Evolutionary conservation across 2,888 invertebrate genomes (phyloP).

Genomic region (Harpagoxenus sublaevis): DNA sequence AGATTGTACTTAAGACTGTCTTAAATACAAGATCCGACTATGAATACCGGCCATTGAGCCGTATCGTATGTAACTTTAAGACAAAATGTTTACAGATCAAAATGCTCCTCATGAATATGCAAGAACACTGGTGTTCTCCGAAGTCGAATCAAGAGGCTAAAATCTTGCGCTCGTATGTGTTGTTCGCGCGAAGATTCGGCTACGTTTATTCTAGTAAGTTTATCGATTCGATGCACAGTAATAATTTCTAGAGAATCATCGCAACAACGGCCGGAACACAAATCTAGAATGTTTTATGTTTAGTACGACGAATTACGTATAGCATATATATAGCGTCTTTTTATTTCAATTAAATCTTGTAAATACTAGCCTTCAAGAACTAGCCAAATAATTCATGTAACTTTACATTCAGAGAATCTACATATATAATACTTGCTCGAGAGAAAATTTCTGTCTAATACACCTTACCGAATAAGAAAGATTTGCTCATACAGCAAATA

Average conservation of each 20-base stretch:
- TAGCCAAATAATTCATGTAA: neutral
- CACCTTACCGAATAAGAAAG: neutral
- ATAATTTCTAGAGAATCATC: neutral
- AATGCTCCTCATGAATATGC: neutral
- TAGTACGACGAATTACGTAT: neutral
- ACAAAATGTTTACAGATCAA: constrained; percentile 28
- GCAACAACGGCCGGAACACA: neutral
- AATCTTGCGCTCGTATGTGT: neutral
- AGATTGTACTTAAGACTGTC: no score
- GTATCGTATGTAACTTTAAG: no score
- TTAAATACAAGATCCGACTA: no score
- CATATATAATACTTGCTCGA: neutral
- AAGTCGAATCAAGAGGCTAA: neutral
- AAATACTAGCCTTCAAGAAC: neutral
- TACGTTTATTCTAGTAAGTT: constrained; percentile 11
- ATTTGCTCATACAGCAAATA: neutral
- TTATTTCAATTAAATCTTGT: neutral
- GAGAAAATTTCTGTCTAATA: neutral
- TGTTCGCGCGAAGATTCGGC: neutral
- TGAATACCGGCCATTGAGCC: no score
- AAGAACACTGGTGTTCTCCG: constrained; percentile 1
- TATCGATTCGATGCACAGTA: neutral
- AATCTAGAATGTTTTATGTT: neutral
- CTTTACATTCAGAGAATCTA: neutral
- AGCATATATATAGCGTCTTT: neutral